Conservation (phyloP, 2,113 vertebrate species). For the Henicopernis longicauda region DNA sequence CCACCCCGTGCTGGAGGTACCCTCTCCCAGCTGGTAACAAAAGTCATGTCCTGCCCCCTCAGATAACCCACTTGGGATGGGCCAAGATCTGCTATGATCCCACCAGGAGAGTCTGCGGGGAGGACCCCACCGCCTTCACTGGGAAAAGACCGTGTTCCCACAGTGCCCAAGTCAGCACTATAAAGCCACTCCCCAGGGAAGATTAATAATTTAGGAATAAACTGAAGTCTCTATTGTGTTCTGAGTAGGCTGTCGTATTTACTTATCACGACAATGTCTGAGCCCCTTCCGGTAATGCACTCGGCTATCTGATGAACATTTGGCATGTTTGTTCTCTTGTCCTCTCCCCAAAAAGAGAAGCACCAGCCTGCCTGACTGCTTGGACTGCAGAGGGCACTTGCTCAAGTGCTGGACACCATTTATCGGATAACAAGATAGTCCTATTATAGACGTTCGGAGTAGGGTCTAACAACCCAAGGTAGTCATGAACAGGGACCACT, state of each 20-base stretch:
- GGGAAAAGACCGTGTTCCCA: neutral
- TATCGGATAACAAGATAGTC: neutral
- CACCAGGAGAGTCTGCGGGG: neutral
- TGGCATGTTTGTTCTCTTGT: neutral
- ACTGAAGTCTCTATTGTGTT: slow-evolving; percentile 11
- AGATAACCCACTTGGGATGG: accelerated
- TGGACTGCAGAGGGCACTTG: accelerated
- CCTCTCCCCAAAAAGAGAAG: neutral
- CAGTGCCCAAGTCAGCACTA: neutral
- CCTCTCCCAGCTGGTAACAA: neutral
- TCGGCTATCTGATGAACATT: neutral
- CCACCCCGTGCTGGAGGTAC: accelerated
- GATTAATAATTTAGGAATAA: slow-evolving; percentile 28
- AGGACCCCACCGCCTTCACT: neutral
- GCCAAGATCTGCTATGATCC: neutral
- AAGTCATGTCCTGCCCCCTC: neutral
- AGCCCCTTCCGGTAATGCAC: neutral
- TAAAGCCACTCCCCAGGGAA: neutral
- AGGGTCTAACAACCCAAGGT: neutral
- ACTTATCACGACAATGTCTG: neutral
- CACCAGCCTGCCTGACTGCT: neutral
- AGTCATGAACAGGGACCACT: neutral
- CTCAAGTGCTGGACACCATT: neutral
- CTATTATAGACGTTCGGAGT: neutral
- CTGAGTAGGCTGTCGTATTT: neutral